These are phyloP conservation scores for Takifugu rubripes DNA, from an alignment of 2,797 vertebrate genomes.

Conservation along the genomic window DNA sequence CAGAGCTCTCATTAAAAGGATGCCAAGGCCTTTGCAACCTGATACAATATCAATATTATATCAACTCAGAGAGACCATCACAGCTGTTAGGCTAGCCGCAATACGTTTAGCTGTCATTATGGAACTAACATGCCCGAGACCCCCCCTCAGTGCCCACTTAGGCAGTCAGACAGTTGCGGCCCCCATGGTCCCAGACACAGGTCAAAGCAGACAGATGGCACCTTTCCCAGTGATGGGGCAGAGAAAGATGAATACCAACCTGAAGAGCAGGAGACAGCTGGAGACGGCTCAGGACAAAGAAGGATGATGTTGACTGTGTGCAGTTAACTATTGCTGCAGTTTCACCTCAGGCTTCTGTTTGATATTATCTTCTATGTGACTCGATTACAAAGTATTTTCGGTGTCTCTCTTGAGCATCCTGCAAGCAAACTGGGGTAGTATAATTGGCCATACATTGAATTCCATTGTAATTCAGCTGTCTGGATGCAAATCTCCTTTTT, in stretches of 20 bases:
- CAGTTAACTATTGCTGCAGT: constrained; percentile 30
- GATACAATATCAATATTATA: constrained; percentile 76
- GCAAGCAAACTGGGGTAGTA: constrained; percentile 36
- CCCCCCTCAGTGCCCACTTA: constrained; percentile 65
- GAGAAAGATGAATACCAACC: constrained; percentile 52
- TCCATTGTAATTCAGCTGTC: constrained; percentile 60
- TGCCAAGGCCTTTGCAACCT: constrained; percentile 70
- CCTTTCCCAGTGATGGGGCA: constrained; percentile 45
- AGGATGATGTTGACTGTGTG: constrained; percentile 28
- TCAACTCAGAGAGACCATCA: constrained; percentile 64
- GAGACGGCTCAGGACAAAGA: constrained; percentile 26
- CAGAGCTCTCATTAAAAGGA: constrained; percentile 76
- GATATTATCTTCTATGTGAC: too few relatives aligned
- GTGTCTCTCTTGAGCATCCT: constrained; percentile 17
- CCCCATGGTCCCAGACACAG: constrained; percentile 63
- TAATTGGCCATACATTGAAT: constrained; percentile 57
- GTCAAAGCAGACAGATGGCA: constrained; percentile 70
- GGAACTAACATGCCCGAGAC: constrained; percentile 49
- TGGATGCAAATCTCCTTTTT: constrained; percentile 59
- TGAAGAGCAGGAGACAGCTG: constrained; percentile 45
- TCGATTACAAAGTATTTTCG: too few relatives aligned
- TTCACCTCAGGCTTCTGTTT: constrained; percentile 44
- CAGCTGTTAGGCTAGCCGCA: constrained; percentile 61
- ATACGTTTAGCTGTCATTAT: constrained; percentile 64
- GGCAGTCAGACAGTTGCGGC: constrained; percentile 18